Conservation (phyloP, 37 sponge, comb jelly and placozoan species). For the Oopsacas minuta region DNA sequence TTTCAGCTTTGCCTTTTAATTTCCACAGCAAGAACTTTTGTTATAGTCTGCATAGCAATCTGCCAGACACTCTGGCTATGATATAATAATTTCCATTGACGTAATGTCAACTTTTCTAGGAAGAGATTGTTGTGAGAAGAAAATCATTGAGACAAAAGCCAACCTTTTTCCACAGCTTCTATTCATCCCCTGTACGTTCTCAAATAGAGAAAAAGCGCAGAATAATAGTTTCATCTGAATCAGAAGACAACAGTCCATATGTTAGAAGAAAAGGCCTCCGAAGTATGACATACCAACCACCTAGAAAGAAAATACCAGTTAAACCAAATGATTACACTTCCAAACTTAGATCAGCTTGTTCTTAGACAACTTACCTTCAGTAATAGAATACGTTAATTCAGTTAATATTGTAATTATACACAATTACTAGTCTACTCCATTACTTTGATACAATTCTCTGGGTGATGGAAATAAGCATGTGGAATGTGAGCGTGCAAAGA, state of each 20-base stretch:
- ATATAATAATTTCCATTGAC: too few relatives aligned
- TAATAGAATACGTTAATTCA: too few relatives aligned
- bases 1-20: too few relatives aligned
- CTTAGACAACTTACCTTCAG: too few relatives aligned
- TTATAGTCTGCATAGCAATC: too few relatives aligned
- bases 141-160: background rate
- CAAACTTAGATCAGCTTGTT: background rate
- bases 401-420: too few relatives aligned
- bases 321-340: background rate
- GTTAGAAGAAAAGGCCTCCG: background rate
- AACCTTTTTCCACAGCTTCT: background rate
- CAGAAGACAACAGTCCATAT: background rate
- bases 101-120: background rate
- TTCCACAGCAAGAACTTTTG: too few relatives aligned
- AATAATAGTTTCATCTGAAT: background rate
- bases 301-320: background rate
- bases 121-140: background rate
- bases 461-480: too few relatives aligned
- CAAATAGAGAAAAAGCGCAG: background rate
- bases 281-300: background rate
- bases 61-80: too few relatives aligned
- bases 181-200: background rate
- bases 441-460: too few relatives aligned
- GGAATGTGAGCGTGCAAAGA: too few relatives aligned
- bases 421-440: too few relatives aligned